Conservation (phyloP, 1,140 invertebrate genomes). For the Druon quercuslanigerum region DNA sequence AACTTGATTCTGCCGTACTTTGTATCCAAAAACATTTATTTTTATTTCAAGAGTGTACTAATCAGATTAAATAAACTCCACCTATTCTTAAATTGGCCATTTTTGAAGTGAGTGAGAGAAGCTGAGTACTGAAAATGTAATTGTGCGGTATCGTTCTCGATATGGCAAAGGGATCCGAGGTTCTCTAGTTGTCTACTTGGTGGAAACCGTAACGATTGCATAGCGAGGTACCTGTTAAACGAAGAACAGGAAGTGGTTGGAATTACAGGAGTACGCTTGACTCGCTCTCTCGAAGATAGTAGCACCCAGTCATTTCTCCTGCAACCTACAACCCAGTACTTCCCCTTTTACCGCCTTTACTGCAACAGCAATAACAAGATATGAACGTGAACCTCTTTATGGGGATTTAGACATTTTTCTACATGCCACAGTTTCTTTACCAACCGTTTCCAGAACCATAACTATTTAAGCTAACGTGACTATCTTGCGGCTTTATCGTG, state of each 20-base stretch:
- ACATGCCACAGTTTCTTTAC: not conserved
- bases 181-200: not conserved
- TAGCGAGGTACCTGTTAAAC: conserved; percentile 25
- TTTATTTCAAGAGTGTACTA: no score
- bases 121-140: not conserved
- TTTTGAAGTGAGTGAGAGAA: not conserved
- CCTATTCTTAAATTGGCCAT: no score
- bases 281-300: conserved; percentile 20
- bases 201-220: not conserved
- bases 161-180: not conserved
- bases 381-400: not conserved
- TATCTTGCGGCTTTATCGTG: conserved; percentile 22
- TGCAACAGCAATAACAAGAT: conserved; percentile 9
- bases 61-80: no score
- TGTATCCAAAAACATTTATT: no score
- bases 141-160: not conserved
- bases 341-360: not conserved
- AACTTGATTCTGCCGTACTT: no score
- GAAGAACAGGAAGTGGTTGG: conserved; percentile 29
- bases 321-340: conserved; percentile 6
- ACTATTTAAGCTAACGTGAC: conserved; percentile 7
- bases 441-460: not conserved
- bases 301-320: conserved; percentile 21
- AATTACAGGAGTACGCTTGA: conserved; percentile 22
- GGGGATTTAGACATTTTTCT: conserved; percentile 10